Evolutionary conservation across 2,888 invertebrate genomes (phyloP), one percentile per base, ranked within the genome.

Genomic region (Teleogryllus oceanicus): DNA sequence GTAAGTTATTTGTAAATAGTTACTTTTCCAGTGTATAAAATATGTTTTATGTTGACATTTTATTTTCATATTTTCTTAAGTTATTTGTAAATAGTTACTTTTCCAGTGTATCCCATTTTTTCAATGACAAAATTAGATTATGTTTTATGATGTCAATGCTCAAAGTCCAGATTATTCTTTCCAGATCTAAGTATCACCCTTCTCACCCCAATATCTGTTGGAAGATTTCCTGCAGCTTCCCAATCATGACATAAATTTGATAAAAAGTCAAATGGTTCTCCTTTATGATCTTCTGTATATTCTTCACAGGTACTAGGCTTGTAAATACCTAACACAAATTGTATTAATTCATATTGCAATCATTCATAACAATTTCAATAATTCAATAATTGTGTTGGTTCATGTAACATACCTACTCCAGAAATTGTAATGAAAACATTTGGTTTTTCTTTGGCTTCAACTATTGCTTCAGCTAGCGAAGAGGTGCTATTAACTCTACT

Each of bases 401-500:
- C 18, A 76, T 20, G 75, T 50, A 74, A 83, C 88, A 84, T 84
- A 85, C 96, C 96, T 51, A 98, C 96, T 21, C 97, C 98, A 78
- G 96, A 96, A 77, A 97, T 91, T 5, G 94, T 90, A 0, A 96
- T 90, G 88, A 95, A 97, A 2, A 92, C 92, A 83, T 92, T 90
- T 0, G 94, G 94, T 83, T 92, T 91, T 0, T 88, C 85, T 79
- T 87, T 84, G 5, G 92, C 88, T 74, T 89, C 87, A 80, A 88
- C 87, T 62, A 97, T 93, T 0, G 94, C 94, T 83, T 91, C 89
- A 0, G 93, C 92, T 80, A 98, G 86, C 0, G 91, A 88, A 84
- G 89, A 89, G 2, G 95, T 96, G 4, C 97, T 96, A 83, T 92
- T 92, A 0, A 98, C 90, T 83, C 98, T 89, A 75, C 97, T 97